Base-by-base conservation (phyloP, 2,888 invertebrate genomes). In the Furcula furcula region DNA sequence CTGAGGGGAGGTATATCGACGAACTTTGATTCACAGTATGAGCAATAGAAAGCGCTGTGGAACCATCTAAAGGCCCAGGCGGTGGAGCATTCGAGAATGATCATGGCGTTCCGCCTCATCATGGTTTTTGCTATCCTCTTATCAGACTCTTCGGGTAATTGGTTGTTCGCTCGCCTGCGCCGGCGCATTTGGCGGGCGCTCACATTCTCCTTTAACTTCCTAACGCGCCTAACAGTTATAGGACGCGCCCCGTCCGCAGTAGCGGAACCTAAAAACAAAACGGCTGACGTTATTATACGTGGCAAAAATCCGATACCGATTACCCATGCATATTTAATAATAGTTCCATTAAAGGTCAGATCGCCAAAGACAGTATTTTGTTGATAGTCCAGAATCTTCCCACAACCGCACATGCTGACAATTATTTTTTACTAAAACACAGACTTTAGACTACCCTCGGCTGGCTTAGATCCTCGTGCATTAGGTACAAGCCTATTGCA, bases 61-160 rank as follows among this genome's bases (percentile, higher is more conserved):
- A 73, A 86, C 83, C 84, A 88, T 27, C 87, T 67, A 34, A 88
- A 88, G 0, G 88, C 76, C 86, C 85, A 88, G 0, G 83, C 85
- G 0, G 86, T 84, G 1, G 87, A 84, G 55, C 48, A 71, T 67
- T 85, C 79, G 15, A 88, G 62, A 49, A 88, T 55, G 0, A 58
- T 74, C 46, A 82, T 51, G 1, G 88, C 85, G 37, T 88, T 87
- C 34, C 78, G 63, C 12, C 83, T 65, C 87, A 87, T 85, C 83
- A 85, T 85, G 0, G 83, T 84, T 62, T 81, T 86, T 1, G 76
- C 67, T 22, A 86, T 79, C 34, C 88, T 64, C 50, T 75, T 80
- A 38, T 82, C 82, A 0, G 85, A 84, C 46, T 80, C 82, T 45
- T 83, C 82, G 0, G 88, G 76, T 27, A 81, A 61, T 44, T 82